A percentile compares a stretch with the other conserved stretches of the same genome.
phyloP scores from a whole-genome alignment of 1,140 invertebrate genomes.

The Brachystomella parvula region DNA sequence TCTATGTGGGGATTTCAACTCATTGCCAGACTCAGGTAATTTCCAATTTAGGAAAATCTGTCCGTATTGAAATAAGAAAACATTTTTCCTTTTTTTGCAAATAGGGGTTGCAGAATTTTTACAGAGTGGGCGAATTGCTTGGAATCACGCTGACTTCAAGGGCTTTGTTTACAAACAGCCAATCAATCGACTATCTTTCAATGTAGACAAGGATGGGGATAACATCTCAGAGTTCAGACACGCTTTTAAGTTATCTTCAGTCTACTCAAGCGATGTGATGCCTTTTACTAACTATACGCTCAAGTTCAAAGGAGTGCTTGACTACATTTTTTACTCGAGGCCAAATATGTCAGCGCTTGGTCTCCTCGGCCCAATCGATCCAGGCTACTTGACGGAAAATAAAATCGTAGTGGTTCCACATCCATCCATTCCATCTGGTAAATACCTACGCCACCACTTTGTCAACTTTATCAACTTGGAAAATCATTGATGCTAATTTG shows the following conservation, averaged over 20 bases:
- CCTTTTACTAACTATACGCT: conserved; percentile 99
- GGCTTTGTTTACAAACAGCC: conserved; percentile 87
- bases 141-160: conserved; percentile 65
- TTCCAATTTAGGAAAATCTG: too few species aligned
- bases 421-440: conserved; percentile 91
- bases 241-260: conserved; percentile 87
- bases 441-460: too few species aligned
- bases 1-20: conserved; percentile 98
- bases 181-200: conserved; percentile 66
- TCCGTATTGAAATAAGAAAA: conserved; percentile 18
- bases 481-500: too few species aligned
- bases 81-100: conserved; percentile 2
- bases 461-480: too few species aligned
- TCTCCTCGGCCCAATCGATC: conserved; percentile 81
- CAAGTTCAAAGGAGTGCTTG: conserved; percentile 99
- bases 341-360: conserved; percentile 89
- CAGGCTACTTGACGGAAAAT: conserved; percentile 88
- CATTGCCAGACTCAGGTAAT: conserved; percentile 92
- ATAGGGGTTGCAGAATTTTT: conserved; percentile 36
- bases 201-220: conserved; percentile 56
- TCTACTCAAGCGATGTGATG: conserved; percentile 91
- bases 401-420: conserved; percentile 97
- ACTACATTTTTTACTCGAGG: conserved; percentile 97
- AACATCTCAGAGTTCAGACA: conserved; percentile 84
- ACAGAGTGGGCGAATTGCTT: conserved; percentile 32